Percentiles rank a stretch among this genome's conserved stretches.
phyloP scores from a whole-genome alignment of 2,797 vertebrate species.

The Buceros bicornis region DNA sequence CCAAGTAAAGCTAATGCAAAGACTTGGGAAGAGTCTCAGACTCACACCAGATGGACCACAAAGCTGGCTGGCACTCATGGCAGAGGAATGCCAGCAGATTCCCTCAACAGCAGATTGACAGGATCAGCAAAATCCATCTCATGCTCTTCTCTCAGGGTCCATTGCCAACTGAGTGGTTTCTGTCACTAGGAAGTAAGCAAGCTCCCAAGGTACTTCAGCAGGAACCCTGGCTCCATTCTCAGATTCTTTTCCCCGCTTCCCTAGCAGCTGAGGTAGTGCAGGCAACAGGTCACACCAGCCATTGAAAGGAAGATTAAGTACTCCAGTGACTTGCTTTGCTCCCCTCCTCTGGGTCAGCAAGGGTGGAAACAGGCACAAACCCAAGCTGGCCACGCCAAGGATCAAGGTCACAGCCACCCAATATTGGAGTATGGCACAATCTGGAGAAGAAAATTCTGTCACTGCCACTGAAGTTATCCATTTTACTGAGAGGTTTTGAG shows the following conservation, averaged over 20 bases:
- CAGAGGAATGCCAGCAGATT: fast-evolving
- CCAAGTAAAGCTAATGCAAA: background rate
- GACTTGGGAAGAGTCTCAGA: background rate
- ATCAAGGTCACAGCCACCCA: background rate
- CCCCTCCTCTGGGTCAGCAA: background rate
- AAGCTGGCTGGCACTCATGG: background rate
- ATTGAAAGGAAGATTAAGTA: background rate
- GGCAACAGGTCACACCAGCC: background rate
- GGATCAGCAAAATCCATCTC: background rate
- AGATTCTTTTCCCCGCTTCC: background rate
- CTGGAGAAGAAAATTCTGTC: background rate
- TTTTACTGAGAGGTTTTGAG: background rate
- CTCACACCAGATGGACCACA: background rate
- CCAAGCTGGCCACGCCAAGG: background rate
- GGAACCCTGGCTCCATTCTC: background rate
- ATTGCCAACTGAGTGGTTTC: background rate
- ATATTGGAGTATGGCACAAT: background rate
- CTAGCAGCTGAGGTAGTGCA: background rate
- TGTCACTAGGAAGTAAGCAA: background rate
- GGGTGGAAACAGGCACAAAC: background rate
- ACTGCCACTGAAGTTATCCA: background rate
- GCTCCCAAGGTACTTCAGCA: background rate
- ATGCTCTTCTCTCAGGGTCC: background rate
- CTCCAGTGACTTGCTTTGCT: background rate
- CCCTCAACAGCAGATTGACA: background rate